Evolutionary conservation across 2,113 vertebrate species (phyloP).

Genomic region (Guaruba guarouba): DNA sequence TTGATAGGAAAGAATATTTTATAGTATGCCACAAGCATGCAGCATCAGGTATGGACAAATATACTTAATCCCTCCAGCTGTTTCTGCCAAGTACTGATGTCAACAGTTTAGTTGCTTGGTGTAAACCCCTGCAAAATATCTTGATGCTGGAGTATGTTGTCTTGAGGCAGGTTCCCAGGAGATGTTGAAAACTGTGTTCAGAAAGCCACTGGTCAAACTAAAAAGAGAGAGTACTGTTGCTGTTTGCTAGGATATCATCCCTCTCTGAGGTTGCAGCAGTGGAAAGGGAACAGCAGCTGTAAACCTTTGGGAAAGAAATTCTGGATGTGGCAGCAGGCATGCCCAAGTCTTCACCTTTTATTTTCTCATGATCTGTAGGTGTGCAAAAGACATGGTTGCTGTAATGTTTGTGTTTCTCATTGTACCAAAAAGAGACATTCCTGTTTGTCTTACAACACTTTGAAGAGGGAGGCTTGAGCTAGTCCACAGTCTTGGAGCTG

Average conservation of each 20-base stretch:
- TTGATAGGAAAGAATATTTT: neutral
- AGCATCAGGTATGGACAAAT: neutral
- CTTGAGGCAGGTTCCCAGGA: neutral
- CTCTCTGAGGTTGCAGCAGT: neutral
- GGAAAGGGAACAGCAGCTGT: neutral
- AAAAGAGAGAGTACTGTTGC: neutral
- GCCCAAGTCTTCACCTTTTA: neutral
- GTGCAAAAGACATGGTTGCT: neutral
- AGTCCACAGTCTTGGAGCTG: neutral
- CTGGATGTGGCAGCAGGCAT: neutral
- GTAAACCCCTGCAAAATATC: neutral
- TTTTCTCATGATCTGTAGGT: neutral
- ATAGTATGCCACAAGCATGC: neutral
- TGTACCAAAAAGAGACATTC: neutral
- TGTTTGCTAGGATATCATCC: neutral
- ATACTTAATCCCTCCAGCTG: neutral
- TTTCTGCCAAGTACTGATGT: neutral
- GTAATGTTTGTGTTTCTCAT: neutral
- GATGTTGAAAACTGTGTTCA: neutral
- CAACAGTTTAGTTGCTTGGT: accelerated
- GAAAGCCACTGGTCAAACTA: neutral
- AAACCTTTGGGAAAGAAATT: neutral
- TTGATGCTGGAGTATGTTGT: neutral
- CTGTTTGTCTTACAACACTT: neutral
- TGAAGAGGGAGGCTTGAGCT: neutral